Evolutionary conservation across 2,113 vertebrate species (phyloP).

Genomic region (Hypocryptadius cinnamomeus): DNA sequence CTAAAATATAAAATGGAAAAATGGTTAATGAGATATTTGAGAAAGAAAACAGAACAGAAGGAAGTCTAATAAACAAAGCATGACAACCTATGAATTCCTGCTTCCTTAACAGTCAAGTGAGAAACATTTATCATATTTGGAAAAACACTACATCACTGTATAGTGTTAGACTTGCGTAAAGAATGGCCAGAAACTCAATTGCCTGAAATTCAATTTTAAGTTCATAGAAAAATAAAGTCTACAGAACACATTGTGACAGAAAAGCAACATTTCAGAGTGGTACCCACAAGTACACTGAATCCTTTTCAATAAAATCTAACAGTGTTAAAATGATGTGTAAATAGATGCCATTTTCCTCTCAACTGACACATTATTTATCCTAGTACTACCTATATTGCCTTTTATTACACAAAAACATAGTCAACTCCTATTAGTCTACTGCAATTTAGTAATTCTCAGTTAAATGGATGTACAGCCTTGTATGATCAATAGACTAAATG

Average conservation of each 20-base stretch:
- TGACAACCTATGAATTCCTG: background rate
- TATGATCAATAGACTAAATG: slow-evolving; percentile 29
- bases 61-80: background rate
- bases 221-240: background rate
- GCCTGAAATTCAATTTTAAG: background rate
- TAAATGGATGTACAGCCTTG: background rate
- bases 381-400: background rate
- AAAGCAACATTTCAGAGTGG: background rate
- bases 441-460: slow-evolving; percentile 18
- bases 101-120: background rate
- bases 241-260: background rate
- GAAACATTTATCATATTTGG: background rate
- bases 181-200: background rate
- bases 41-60: slow-evolving; percentile 9
- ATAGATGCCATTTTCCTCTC: background rate
- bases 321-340: background rate
- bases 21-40: background rate
- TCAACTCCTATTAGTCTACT: background rate
- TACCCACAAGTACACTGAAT: background rate
- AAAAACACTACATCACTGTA: background rate
- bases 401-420: background rate
- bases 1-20: background rate
- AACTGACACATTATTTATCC: background rate
- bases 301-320: background rate
- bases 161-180: background rate